These are phyloP conservation scores for Chaetorhynchus papuensis DNA, from an alignment of 2,113 vertebrate genomes.

Conservation along the genomic window DNA sequence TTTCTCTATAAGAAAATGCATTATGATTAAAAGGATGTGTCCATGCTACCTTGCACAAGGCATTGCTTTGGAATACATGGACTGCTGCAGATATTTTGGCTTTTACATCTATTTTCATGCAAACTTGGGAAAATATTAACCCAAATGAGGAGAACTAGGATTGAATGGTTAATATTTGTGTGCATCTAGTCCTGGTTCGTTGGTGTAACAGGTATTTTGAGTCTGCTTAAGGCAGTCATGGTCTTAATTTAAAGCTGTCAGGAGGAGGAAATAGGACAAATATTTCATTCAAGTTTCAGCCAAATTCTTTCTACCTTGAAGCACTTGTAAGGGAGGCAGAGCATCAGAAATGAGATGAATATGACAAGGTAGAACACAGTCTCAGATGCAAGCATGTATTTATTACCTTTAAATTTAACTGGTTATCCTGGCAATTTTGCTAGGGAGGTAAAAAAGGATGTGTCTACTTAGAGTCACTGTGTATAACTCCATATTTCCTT, in stretches of 20 bases:
- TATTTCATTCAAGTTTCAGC: not conserved
- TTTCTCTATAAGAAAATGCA: not conserved
- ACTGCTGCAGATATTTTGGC: not conserved
- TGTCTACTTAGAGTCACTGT: not conserved
- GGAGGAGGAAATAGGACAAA: not conserved
- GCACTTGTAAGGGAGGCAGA: not conserved
- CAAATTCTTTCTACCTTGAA: not conserved
- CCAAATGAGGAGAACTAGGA: not conserved
- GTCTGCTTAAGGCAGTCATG: not conserved
- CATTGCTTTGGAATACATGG: not conserved
- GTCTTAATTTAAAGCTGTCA: not conserved
- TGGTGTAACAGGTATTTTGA: not conserved
- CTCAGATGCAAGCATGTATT: not conserved
- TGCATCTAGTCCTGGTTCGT: not conserved
- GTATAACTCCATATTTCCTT: not conserved
- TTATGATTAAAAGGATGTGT: not conserved
- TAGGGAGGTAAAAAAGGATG: not conserved
- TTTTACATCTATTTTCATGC: not conserved
- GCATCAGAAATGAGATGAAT: rapidly evolving
- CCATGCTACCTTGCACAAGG: not conserved
- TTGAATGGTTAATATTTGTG: not conserved
- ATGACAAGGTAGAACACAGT: not conserved
- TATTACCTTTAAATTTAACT: not conserved
- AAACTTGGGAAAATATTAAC: not conserved
- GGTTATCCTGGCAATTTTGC: not conserved